phyloP scores from a whole-genome alignment of 2,113 vertebrate species.

The Percopsis transmontana region DNA sequence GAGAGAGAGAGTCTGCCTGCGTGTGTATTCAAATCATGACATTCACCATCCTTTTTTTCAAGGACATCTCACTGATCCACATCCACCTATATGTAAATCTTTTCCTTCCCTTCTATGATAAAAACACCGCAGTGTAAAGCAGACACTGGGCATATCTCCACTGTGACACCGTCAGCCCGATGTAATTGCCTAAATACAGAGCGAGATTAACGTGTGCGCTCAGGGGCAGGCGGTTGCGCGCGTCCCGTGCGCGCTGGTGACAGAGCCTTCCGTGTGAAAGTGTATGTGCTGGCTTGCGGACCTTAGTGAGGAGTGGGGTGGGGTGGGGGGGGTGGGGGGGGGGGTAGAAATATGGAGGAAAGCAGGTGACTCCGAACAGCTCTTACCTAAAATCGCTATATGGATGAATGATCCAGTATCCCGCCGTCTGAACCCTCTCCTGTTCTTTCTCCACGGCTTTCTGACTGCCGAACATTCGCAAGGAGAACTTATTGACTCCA shows the following conservation, averaged over 20 bases:
- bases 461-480: constrained; percentile 98
- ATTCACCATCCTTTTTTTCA: constrained; percentile 67
- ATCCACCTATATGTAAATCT: constrained; percentile 14
- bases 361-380: constrained; percentile 71
- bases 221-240: constrained; percentile 43
- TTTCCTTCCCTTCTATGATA: constrained; percentile 3
- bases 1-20: not conserved
- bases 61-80: constrained; percentile 61
- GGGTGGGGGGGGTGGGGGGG: constrained; percentile 41
- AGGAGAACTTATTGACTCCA: constrained; percentile 98
- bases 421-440: constrained; percentile 97
- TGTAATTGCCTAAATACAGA: constrained; percentile 51
- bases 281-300: constrained; percentile 47
- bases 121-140: constrained; percentile 61
- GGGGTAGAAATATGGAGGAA: constrained; percentile 31
- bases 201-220: constrained; percentile 53
- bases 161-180: constrained; percentile 13
- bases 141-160: constrained; percentile 19
- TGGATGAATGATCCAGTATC: constrained; percentile 99
- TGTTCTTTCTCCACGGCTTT: constrained; percentile 99
- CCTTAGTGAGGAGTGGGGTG: constrained; percentile 17
- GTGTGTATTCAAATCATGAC: constrained; percentile 55
- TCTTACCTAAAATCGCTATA: constrained; percentile 99
- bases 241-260: constrained; percentile 42
- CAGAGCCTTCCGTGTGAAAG: constrained; percentile 54